Conservation (phyloP, 2,113 vertebrate genomes). For the Chloropsis cyanopogon region DNA sequence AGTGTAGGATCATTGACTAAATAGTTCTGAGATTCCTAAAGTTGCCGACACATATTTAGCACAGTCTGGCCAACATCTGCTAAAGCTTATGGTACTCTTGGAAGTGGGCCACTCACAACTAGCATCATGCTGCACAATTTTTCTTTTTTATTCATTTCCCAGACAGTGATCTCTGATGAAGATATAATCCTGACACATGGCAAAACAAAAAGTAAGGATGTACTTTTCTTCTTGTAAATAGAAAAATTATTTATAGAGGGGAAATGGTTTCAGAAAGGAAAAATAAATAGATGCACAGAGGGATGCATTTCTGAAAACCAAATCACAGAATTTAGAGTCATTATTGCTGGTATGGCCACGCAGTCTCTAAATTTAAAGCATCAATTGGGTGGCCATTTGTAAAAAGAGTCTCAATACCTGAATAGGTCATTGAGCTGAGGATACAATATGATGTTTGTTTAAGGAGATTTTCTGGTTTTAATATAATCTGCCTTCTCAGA, state of each 20-base stretch:
- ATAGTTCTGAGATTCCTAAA: neutral
- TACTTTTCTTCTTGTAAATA: neutral
- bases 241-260: neutral
- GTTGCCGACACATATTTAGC: neutral
- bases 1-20: neutral
- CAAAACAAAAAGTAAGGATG: neutral
- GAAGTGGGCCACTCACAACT: neutral
- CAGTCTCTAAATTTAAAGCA: neutral
- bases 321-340: neutral
- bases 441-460: neutral
- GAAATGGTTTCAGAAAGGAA: neutral
- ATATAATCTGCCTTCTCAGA: neutral
- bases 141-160: neutral
- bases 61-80: neutral
- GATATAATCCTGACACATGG: neutral
- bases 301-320: neutral
- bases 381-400: fast-evolving
- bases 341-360: neutral
- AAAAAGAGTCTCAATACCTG: neutral
- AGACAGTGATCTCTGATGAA: neutral
- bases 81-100: neutral
- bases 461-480: neutral
- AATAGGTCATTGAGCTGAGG: neutral
- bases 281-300: neutral
- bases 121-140: neutral